phyloP scores from a whole-genome alignment of 2,888 invertebrate species.

The Norana najaformis region DNA sequence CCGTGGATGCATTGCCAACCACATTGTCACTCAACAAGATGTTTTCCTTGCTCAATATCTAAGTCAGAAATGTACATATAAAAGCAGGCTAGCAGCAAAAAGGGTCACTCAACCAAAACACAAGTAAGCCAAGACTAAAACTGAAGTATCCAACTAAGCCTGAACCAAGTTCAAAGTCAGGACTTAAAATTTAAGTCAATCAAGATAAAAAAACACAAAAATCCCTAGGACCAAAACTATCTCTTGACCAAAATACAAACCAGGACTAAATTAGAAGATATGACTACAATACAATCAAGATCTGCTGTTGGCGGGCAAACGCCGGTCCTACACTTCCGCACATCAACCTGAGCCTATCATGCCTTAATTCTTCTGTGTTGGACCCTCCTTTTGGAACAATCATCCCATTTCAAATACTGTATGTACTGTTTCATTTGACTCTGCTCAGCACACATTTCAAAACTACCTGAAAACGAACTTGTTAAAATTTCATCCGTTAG shows the following conservation, averaged over 20 bases:
- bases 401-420: too few relatives aligned
- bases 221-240: not conserved
- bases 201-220: too few relatives aligned
- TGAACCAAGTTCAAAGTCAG: not conserved
- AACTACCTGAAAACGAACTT: not conserved
- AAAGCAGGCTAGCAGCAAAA: not conserved
- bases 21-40: conserved; percentile 23
- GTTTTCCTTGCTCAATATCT: conserved; percentile 31
- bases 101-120: not conserved
- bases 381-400: not conserved
- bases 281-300: too few relatives aligned
- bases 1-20: not conserved
- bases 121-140: not conserved
- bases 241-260: not conserved
- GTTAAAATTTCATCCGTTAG: too few relatives aligned
- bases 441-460: not conserved
- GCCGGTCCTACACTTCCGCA: too few relatives aligned
- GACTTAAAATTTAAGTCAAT: not conserved
- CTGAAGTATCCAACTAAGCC: not conserved
- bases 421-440: not conserved
- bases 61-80: not conserved
- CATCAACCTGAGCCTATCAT: not conserved
- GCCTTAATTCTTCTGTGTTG: not conserved
- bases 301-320: too few relatives aligned
- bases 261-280: not conserved